These are phyloP conservation scores for Acanthosepion lycidas DNA, from an alignment of 2,888 invertebrate species.

Conservation along the genomic window DNA sequence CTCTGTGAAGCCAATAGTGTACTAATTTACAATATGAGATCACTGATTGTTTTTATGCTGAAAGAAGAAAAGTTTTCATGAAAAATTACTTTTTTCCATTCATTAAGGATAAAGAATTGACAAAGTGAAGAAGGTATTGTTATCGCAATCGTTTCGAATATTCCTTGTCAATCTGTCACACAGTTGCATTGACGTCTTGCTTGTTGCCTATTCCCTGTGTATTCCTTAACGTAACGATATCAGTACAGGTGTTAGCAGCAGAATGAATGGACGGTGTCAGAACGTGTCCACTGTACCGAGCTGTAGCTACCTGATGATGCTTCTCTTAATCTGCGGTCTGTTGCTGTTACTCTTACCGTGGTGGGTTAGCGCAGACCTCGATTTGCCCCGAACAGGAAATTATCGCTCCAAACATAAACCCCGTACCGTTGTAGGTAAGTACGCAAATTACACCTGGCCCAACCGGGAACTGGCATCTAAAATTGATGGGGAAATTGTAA, in stretches of 20 bases:
- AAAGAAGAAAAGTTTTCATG: too few species aligned
- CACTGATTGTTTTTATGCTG: too few species aligned
- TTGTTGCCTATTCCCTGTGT: constrained; percentile 33
- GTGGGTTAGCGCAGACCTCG: constrained; percentile 60
- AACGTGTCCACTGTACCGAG: neutral
- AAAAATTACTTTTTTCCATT: neutral
- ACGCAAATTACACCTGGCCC: constrained; percentile 72
- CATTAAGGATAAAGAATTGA: neutral
- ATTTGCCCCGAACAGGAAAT: neutral
- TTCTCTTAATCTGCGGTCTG: neutral
- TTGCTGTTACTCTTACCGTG: constrained; percentile 51
- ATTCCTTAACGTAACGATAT: neutral
- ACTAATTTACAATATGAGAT: too few species aligned
- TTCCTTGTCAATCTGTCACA: neutral
- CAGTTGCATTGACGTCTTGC: neutral
- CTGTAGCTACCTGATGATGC: neutral
- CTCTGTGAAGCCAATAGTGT: too few species aligned
- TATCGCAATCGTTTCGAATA: neutral
- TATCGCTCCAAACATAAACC: constrained; percentile 52
- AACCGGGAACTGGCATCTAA: constrained; percentile 80
- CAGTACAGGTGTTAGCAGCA: neutral
- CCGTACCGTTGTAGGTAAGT: constrained; percentile 54
- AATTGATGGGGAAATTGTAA: constrained; percentile 88
- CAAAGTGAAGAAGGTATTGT: neutral
- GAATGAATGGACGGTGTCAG: neutral